Conservation (phyloP, 1,140 invertebrate genomes). For the Sarcophaga bullata region DNA sequence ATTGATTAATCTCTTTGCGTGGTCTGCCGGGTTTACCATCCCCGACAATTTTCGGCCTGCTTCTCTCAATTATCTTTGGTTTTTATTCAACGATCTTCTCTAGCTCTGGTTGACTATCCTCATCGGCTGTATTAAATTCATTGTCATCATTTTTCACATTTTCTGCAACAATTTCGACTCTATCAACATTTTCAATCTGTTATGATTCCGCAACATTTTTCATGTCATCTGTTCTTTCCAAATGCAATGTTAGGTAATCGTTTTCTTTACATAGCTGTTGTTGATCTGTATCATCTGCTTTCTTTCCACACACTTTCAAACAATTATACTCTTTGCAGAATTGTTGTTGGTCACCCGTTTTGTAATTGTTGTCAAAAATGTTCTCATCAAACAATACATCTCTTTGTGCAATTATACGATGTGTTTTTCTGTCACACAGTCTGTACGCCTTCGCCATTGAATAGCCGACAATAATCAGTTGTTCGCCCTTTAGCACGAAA, state of each 20-base stretch:
- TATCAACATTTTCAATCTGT: conserved; percentile 24
- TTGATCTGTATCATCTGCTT: conserved; percentile 6
- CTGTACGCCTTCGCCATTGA: too few species aligned
- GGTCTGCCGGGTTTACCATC: conserved; percentile 23
- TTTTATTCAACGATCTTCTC: conserved; percentile 2
- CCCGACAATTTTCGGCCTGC: conserved; percentile 10
- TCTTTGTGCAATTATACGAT: background rate
- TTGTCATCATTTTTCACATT: conserved; percentile 24
- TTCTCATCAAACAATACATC: conserved; percentile 29
- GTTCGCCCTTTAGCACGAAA: conserved; percentile 24
- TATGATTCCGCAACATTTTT: conserved; percentile 13
- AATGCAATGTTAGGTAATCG: conserved; percentile 27
- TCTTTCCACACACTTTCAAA: background rate
- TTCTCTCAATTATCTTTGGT: background rate
- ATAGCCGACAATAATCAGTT: too few species aligned
- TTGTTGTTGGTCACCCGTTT: conserved; percentile 26
- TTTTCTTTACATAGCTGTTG: background rate
- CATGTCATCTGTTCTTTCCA: conserved; percentile 19
- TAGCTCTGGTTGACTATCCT: conserved; percentile 20
- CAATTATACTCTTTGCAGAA: background rate
- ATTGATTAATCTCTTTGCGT: conserved; percentile 8
- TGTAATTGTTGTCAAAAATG: conserved; percentile 15
- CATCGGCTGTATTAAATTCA: conserved; percentile 26
- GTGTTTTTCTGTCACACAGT: too few species aligned
- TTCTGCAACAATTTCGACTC: conserved; percentile 7